Percentiles rank a stretch among this genome's conserved stretches.
Evolutionary conservation across 2,888 invertebrate species (phyloP).

Genomic region (Cataglyphis altisquamis): DNA sequence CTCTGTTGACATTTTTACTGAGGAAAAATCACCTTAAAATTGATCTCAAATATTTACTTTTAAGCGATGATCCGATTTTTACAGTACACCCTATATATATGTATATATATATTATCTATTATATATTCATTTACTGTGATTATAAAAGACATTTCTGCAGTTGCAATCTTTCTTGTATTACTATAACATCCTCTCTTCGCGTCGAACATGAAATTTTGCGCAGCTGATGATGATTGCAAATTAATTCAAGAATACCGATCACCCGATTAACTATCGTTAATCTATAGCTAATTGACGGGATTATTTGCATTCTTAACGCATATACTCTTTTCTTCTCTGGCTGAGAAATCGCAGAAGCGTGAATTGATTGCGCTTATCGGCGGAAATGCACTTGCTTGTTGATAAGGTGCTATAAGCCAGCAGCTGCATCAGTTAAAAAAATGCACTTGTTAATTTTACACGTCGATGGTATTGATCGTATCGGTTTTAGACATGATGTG

Average conservation of each 20-base stretch:
- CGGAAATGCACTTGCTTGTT: slow-evolving; percentile 19
- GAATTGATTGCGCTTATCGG: slow-evolving; percentile 55
- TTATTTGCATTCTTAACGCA: slow-evolving; percentile 53
- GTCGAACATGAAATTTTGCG: neutral
- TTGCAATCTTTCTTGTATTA: neutral
- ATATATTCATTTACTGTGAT: neutral
- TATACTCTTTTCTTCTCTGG: neutral
- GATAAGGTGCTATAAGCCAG: slow-evolving; percentile 48
- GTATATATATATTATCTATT: neutral
- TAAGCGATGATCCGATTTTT: too few relatives aligned
- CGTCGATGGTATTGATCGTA: slow-evolving; percentile 6
- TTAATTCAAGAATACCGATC: slow-evolving; percentile 36
- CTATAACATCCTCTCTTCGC: neutral
- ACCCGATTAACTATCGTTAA: slow-evolving; percentile 11
- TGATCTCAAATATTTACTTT: too few relatives aligned
- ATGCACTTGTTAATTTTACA: slow-evolving; percentile 48
- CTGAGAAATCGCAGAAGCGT: slow-evolving; percentile 41
- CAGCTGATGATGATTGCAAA: neutral
- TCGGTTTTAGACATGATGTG: neutral
- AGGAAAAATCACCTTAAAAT: too few relatives aligned
- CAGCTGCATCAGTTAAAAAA: slow-evolving; percentile 56
- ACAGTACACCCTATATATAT: too few relatives aligned
- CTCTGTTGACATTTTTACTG: too few relatives aligned
- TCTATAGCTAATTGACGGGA: slow-evolving; percentile 41
- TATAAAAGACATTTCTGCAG: neutral